Conservation (phyloP, 2,888 invertebrate genomes). For the Glyphotaelius pellucidus region DNA sequence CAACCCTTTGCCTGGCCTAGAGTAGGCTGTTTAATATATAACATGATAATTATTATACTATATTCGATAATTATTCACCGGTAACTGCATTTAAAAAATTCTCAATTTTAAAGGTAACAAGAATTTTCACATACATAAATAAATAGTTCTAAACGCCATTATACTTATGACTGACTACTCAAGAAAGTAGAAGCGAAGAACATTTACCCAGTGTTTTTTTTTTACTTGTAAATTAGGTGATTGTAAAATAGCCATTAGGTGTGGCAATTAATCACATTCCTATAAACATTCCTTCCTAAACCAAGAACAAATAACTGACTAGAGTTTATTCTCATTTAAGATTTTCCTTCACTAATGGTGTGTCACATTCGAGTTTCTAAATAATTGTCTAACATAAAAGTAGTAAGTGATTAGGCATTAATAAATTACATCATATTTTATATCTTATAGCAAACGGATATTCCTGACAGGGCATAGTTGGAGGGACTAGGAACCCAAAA, state of each 20-base stretch:
- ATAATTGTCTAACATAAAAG: background rate
- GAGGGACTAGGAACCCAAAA: background rate
- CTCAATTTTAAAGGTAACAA: background rate
- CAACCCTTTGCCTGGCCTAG: background rate
- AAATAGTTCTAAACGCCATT: background rate
- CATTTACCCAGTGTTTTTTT: background rate
- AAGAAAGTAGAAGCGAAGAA: background rate
- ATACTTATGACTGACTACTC: background rate
- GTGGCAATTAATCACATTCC: background rate
- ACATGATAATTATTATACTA: background rate
- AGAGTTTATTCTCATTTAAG: background rate
- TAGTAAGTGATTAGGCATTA: background rate
- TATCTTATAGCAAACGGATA: background rate
- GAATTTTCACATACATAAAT: background rate
- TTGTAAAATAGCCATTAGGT: background rate
- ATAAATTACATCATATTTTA: background rate
- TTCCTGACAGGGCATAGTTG: background rate
- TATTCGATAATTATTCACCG: background rate
- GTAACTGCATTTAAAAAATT: background rate
- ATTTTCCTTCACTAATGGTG: background rate
- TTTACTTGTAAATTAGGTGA: background rate
- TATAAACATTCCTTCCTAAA: background rate
- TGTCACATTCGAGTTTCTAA: background rate
- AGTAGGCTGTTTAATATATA: background rate
- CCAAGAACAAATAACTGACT: background rate